These are phyloP conservation scores for Acrobasis repandana DNA, from an alignment of 2,888 invertebrate species.

Conservation along the genomic window DNA sequence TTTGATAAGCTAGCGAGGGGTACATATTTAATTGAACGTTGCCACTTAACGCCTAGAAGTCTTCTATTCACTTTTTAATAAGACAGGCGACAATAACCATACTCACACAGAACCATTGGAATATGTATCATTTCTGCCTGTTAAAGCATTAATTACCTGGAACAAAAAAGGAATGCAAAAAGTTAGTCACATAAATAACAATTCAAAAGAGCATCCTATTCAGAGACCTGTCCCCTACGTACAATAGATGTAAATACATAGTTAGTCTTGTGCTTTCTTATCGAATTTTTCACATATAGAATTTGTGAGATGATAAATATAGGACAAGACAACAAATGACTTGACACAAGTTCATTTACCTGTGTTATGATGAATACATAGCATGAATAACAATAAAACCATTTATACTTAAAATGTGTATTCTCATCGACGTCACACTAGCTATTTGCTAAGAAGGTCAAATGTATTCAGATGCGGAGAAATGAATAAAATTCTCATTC, in stretches of 20 bases:
- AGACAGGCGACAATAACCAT: neutral
- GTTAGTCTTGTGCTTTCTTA: neutral
- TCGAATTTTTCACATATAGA: neutral
- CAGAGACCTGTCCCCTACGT: neutral
- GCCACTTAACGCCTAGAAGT: neutral
- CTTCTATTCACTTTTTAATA: neutral
- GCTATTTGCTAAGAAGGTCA: neutral
- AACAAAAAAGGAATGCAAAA: constrained; percentile 40
- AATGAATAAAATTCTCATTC: constrained; percentile 12
- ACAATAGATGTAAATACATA: neutral
- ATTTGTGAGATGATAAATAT: neutral
- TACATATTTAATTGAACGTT: constrained; percentile 4
- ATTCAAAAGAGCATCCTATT: neutral
- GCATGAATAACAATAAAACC: neutral
- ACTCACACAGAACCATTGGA: constrained; percentile 30
- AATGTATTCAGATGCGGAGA: constrained; percentile 7
- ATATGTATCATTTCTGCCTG: constrained; percentile 31
- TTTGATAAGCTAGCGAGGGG: neutral
- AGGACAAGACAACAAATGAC: neutral
- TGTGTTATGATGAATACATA: neutral
- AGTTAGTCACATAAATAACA: constrained; percentile 20
- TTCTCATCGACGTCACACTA: neutral
- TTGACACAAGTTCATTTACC: neutral
- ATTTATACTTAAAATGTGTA: neutral
- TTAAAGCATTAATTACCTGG: constrained; percentile 46